Base-by-base conservation (phyloP, 2,797 vertebrate species). In the Betta splendens region DNA sequence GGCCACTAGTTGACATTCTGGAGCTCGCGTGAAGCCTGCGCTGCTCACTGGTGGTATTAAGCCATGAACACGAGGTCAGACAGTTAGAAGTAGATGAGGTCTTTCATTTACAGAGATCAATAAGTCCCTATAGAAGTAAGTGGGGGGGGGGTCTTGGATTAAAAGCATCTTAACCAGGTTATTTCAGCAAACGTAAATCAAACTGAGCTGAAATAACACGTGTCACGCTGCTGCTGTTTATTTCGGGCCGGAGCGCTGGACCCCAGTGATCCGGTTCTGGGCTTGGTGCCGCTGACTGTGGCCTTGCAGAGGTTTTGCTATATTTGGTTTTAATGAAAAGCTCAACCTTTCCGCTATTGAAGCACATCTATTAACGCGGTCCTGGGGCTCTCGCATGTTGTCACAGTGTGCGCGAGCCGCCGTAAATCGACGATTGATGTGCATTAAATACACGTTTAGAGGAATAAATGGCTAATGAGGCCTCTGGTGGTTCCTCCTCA, bases 401-500 rank as follows among this genome's bases (percentile, higher is more conserved):
- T 21, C 37, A 17, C 4, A 6, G 46, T 39, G 51, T 21, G 50
- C 42, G 47, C 0, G 11, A 2, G 52, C n/a, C n/a, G 1, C 37
- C 31, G n/a, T n/a, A n/a, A n/a, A 35, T 35, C 5, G 22, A 44
- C 48, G 32, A 49, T 23, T 45, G 50, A 10, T 46, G 31, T 25
- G 36, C 55, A 54, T 68, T 71, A 51, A 56, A 74, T 15, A 38
- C 8, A 7, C 32, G 54, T 37, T 70, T 48, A 23, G 18, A 56
- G 31, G 42, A 65, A 64, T 40, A 71, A n/a, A 35, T 5, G 20
- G 7, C 38, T 77, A 83, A 81, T 68, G 69, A 81, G 62, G 67
- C 51, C 73, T 76, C 68, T 33, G 36, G 56, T 65, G 81, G 49
- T 33, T 15, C 72, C 29, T 22, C n/a, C n/a, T 59, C 40, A 69